Evolutionary conservation across 1,140 invertebrate species (phyloP).

Genomic region (Muscidifurax raptorellus): DNA sequence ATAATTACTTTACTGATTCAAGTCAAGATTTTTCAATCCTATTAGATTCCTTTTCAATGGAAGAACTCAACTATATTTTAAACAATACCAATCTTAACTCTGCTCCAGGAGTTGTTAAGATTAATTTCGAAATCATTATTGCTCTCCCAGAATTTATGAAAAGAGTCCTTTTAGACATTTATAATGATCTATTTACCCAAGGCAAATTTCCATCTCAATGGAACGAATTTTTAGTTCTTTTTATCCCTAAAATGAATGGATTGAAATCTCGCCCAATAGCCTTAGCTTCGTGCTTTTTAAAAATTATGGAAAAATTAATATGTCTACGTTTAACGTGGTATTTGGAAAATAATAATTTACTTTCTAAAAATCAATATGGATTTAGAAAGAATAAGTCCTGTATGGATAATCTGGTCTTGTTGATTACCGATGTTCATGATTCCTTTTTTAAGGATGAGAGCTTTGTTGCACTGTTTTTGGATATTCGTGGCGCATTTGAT

Average conservation of each 20-base stretch:
- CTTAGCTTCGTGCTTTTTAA: conserved; percentile 50
- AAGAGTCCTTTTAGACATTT: conserved; percentile 51
- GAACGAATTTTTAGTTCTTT: conserved; percentile 52
- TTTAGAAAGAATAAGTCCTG: conserved; percentile 52
- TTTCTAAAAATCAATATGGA: conserved; percentile 48
- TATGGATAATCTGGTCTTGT: conserved; percentile 46
- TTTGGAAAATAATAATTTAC: conserved; percentile 28
- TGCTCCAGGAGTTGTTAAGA: conserved; percentile 52
- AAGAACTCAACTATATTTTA: conserved; percentile 34
- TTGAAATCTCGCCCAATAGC: conserved; percentile 57
- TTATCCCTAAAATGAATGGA: conserved; percentile 55
- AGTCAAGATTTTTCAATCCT: too few species aligned
- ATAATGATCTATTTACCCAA: conserved; percentile 52
- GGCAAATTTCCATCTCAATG: conserved; percentile 54
- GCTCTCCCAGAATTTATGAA: conserved; percentile 48
- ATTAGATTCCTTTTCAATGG: background rate
- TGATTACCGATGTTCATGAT: conserved; percentile 44
- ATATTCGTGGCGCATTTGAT: conserved; percentile 39
- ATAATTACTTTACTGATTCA: background rate
- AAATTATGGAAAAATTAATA: conserved; percentile 53
- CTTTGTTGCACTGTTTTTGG: conserved; percentile 37
- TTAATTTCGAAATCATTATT: conserved; percentile 49
- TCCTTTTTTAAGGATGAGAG: conserved; percentile 45
- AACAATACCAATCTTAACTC: conserved; percentile 34
- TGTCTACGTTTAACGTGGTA: conserved; percentile 55